A percentile compares a stretch with the other conserved stretches of the same genome.
These are phyloP conservation scores for Leptinotarsa tumamoca DNA, from an alignment of 2,888 invertebrate species.

Conservation along the genomic window DNA sequence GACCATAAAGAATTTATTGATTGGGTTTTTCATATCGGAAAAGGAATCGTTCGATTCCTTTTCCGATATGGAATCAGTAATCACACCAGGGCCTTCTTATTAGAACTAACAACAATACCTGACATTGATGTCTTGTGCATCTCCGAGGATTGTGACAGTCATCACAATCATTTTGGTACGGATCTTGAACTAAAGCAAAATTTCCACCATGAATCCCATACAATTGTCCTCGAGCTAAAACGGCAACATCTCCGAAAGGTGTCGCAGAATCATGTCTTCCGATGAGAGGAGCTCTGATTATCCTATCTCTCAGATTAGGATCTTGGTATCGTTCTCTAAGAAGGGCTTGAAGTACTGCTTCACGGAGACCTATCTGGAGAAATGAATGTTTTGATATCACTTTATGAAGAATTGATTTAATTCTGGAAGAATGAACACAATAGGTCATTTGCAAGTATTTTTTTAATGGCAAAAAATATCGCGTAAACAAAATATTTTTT, in stretches of 20 bases:
- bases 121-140: conserved; percentile 44
- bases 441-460: too few relatives aligned
- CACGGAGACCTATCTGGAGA: conserved; percentile 69
- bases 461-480: too few relatives aligned
- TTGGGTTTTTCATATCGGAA: too few relatives aligned
- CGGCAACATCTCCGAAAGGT: conserved; percentile 74
- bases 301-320: conserved; percentile 63
- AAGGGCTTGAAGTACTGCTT: conserved; percentile 76
- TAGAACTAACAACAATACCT: conserved; percentile 29
- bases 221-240: conserved; percentile 75
- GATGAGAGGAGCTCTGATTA: conserved; percentile 55
- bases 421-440: too few relatives aligned
- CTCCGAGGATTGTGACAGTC: conserved; percentile 62
- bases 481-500: too few relatives aligned
- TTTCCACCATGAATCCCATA: conserved; percentile 67
- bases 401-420: too few relatives aligned
- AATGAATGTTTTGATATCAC: background rate
- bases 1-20: too few relatives aligned
- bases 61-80: too few relatives aligned
- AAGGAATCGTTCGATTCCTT: too few relatives aligned
- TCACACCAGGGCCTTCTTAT: too few relatives aligned
- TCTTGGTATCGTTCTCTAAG: conserved; percentile 71
- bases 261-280: conserved; percentile 64
- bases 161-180: conserved; percentile 66
- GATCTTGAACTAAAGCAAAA: conserved; percentile 70